Base-by-base conservation (phyloP, 2,888 invertebrate genomes). In the Leptinotarsa rubiginosa region DNA sequence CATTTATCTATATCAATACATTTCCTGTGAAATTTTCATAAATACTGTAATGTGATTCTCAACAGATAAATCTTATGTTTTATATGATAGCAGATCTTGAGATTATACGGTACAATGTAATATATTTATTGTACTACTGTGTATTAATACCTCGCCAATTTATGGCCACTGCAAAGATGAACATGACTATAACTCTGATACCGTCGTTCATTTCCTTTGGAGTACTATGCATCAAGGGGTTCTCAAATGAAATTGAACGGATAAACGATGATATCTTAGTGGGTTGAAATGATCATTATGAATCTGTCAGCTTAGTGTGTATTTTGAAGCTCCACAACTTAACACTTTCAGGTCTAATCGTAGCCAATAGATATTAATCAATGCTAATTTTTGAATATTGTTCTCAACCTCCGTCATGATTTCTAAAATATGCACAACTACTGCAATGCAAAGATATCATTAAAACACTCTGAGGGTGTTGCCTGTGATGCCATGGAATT, bases 121-220 rank as follows among this genome's bases (percentile, higher is more conserved):
- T 68, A 54, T 54, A 69, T 69, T 56, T 69, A 69, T 68, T 69
- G 47, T 52, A 69, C 69, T 69, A 69, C 69, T 69, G 69, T 69
- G 31, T 69, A 56, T 69, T 56, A 69, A 69, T 69, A 56, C 69
- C 56, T 47, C 7, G 56, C 47, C 10, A 47, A 69, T 69, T 69
- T 69, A 69, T 69, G 20, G 31, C 10, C 41, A 15, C 13, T 69
- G 69, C 22, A 47, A 16, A 69, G 69, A 69, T 68, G 31, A 54
- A 69, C 69, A 56, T 31, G 69, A 56, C 56, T 69, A 56, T 69
- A 69, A 69, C 25, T 22, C 13, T 56, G 56, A 56, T 56, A 22
- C 22, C 22, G 22, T 56, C 56, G 56, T 56, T 56, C 13, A 56
- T 56, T 22, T 56, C 56, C 56, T 20, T 12, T 56, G 13, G 52